Conservation (phyloP, 2,797 vertebrate genomes). For the Mareca strepera region DNA sequence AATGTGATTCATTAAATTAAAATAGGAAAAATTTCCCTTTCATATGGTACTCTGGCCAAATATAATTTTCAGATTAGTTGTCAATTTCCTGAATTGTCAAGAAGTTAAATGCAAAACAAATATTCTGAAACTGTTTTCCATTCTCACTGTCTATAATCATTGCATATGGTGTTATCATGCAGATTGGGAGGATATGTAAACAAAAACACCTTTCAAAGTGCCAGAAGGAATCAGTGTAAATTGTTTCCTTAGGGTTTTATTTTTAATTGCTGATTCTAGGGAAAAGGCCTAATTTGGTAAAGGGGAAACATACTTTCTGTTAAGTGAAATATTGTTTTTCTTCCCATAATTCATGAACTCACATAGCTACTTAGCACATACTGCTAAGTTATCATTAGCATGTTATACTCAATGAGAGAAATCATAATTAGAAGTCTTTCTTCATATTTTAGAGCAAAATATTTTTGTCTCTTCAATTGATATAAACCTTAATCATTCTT, state of each 20-base stretch:
- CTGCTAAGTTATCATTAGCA: neutral
- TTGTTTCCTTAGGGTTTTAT: neutral
- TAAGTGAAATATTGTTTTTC: neutral
- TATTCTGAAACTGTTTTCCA: neutral
- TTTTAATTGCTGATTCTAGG: neutral
- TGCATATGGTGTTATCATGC: neutral
- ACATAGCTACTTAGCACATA: neutral
- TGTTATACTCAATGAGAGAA: neutral
- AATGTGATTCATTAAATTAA: constrained; percentile 45
- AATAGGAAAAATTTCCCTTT: neutral
- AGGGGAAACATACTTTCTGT: neutral
- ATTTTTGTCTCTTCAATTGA: neutral
- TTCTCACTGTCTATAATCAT: neutral
- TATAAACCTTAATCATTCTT: neutral
- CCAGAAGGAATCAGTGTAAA: neutral
- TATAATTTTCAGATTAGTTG: constrained; percentile 6
- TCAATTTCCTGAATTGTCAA: constrained; percentile 14
- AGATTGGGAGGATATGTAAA: neutral
- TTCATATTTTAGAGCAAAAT: neutral
- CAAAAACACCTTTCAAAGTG: neutral
- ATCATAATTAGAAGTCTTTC: neutral
- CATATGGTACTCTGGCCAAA: neutral
- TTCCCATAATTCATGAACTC: neutral
- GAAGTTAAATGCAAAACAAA: constrained; percentile 29
- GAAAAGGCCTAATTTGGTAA: neutral